phyloP scores from a whole-genome alignment of 2,797 vertebrate genomes.

The Parauchenoglanis ngamensis region DNA sequence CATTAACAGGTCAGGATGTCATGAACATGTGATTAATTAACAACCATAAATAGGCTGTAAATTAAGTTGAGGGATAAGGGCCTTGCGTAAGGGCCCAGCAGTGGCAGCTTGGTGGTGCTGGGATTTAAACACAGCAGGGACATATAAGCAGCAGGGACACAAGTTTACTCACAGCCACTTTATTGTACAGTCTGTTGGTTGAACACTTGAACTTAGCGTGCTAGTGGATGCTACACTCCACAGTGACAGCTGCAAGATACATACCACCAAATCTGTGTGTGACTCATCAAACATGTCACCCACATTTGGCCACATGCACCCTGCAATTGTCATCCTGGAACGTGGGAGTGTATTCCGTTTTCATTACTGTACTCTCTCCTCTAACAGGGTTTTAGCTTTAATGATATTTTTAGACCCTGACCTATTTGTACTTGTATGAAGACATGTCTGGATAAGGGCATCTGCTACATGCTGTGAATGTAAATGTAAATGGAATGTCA shows the following conservation, averaged over 20 bases:
- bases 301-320: not conserved
- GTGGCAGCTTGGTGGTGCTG: not conserved
- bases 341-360: not conserved
- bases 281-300: not conserved
- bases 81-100: not conserved
- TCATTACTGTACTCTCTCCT: not conserved
- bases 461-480: not conserved
- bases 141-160: not conserved
- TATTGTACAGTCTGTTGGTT: not conserved
- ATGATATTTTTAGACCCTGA: slow-evolving; percentile 6
- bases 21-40: not conserved
- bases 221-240: not conserved
- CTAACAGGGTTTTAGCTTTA: not conserved
- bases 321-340: not conserved
- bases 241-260: slow-evolving; percentile 1
- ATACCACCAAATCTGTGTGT: not conserved
- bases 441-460: not conserved
- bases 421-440: slow-evolving; percentile 1
- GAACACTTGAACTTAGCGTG: not conserved
- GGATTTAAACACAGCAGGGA: not conserved
- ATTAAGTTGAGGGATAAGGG: not conserved
- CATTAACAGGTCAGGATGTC: not conserved
- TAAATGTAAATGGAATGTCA: slow-evolving; percentile 5
- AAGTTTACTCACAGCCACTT: not conserved
- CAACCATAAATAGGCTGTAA: not conserved